phyloP scores from a whole-genome alignment of 2,888 invertebrate species.

The Selenia dentaria region DNA sequence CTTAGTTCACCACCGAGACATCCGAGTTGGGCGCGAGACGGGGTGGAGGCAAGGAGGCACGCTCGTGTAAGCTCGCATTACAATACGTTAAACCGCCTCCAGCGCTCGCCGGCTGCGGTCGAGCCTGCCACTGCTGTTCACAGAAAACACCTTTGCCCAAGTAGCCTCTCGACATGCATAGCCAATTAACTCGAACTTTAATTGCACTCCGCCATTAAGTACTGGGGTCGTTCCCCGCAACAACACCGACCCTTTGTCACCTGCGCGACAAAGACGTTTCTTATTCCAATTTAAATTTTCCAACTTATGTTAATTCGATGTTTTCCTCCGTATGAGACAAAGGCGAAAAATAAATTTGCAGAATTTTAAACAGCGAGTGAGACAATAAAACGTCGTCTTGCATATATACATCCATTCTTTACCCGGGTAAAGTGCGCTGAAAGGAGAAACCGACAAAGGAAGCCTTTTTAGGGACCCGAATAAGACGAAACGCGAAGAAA shows the following conservation, averaged over 20 bases:
- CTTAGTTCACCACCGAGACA: too few species aligned
- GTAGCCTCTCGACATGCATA: constrained; percentile 54
- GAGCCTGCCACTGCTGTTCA: constrained; percentile 44
- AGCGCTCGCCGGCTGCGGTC: constrained; percentile 62
- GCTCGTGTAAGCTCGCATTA: constrained; percentile 57
- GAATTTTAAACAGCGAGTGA: constrained; percentile 38
- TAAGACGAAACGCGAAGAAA: constrained; percentile 73
- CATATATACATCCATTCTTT: constrained; percentile 60
- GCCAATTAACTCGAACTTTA: constrained; percentile 68
- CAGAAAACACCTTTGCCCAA: constrained; percentile 48
- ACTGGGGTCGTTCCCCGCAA: constrained; percentile 41
- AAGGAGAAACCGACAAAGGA: constrained; percentile 67
- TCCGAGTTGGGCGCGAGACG: constrained; percentile 2
- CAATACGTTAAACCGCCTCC: constrained; percentile 72
- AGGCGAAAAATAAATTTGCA: constrained; percentile 32
- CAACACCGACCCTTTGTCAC: constrained; percentile 38
- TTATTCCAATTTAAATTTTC: constrained; percentile 32
- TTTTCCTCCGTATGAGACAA: constrained; percentile 30
- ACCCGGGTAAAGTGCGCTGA: constrained; percentile 57
- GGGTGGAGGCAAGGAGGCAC: constrained; percentile 47
- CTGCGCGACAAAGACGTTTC: constrained; percentile 34
- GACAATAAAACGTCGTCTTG: constrained; percentile 46
- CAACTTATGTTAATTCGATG: constrained; percentile 36
- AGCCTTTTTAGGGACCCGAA: constrained; percentile 63
- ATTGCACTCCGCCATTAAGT: constrained; percentile 64